Evolutionary conservation across 1,140 invertebrate species (phyloP).

Genomic region (Cyphomyrmex costatus): DNA sequence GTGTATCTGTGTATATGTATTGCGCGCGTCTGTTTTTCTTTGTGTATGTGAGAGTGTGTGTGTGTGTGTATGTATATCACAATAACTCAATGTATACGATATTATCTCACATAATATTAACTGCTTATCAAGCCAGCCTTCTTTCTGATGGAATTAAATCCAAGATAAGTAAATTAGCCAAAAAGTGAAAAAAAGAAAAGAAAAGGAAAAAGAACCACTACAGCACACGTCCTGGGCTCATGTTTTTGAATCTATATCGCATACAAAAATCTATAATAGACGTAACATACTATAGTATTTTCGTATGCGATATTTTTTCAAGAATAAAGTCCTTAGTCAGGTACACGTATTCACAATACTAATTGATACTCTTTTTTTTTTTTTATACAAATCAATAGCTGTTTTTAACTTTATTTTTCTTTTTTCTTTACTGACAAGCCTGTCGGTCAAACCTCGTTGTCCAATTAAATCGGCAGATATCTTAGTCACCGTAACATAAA

Average conservation of each 20-base stretch:
- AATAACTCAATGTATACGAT: conserved; percentile 68
- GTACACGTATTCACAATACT: conserved; percentile 64
- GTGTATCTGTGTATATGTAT: neutral
- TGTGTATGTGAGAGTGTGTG: neutral
- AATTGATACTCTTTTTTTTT: conserved; percentile 45
- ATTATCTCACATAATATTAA: conserved; percentile 64
- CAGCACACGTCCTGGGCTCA: conserved; percentile 16
- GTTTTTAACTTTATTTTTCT: conserved; percentile 16
- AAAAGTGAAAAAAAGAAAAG: neutral
- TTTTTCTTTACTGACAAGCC: conserved; percentile 5
- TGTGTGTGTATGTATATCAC: conserved; percentile 69
- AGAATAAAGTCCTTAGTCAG: conserved; percentile 47
- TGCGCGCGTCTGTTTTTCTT: neutral
- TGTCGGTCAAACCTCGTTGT: neutral
- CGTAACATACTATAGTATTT: too few relatives aligned
- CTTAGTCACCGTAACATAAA: conserved; percentile 44
- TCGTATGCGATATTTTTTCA: too few relatives aligned
- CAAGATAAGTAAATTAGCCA: conserved; percentile 64
- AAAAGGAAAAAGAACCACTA: conserved; percentile 24
- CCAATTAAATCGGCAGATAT: conserved; percentile 7
- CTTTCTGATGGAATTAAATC: conserved; percentile 56
- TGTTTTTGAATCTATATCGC: too few relatives aligned
- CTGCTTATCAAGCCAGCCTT: conserved; percentile 66
- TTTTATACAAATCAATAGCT: conserved; percentile 30
- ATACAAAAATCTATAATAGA: too few relatives aligned